Evolutionary conservation across 2,888 invertebrate genomes (phyloP).

Genomic region (Isoperla grammatica): DNA sequence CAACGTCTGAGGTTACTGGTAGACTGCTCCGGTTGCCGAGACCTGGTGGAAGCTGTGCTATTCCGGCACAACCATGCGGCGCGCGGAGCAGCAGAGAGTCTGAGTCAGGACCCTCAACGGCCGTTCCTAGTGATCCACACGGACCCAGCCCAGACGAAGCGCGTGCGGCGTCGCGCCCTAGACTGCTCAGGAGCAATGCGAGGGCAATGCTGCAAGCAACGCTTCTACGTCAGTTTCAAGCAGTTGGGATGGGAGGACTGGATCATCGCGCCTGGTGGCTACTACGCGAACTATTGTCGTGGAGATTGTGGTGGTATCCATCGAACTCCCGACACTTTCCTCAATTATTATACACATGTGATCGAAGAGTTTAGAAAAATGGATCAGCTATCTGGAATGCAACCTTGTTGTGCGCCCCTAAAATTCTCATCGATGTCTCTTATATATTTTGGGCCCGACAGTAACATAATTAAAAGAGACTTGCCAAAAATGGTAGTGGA

Average conservation of each 20-base stretch:
- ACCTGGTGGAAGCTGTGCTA: slow-evolving; percentile 59
- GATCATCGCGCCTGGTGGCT: slow-evolving; percentile 86
- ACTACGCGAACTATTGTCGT: slow-evolving; percentile 90
- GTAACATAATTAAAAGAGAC: slow-evolving; percentile 87
- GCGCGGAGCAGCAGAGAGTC: slow-evolving; percentile 23
- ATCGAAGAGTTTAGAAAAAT: slow-evolving; percentile 82
- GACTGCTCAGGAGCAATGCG: slow-evolving; percentile 69
- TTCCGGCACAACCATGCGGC: slow-evolving; percentile 37
- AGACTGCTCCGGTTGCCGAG: slow-evolving; percentile 77
- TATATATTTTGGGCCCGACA: slow-evolving; percentile 86
- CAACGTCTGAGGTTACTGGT: slow-evolving; percentile 70
- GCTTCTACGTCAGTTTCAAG: slow-evolving; percentile 87
- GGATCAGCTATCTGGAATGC: slow-evolving; percentile 68
- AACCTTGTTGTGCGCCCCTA: slow-evolving; percentile 87
- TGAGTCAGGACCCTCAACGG: slow-evolving; percentile 55
- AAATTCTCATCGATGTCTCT: slow-evolving; percentile 89
- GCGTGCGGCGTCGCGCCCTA: slow-evolving; percentile 74
- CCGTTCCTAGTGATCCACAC: slow-evolving; percentile 81
- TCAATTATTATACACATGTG: slow-evolving; percentile 85
- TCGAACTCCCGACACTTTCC: slow-evolving; percentile 74
- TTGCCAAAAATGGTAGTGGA: slow-evolving; percentile 94
- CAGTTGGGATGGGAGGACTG: slow-evolving; percentile 92
- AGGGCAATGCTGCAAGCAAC: slow-evolving; percentile 81
- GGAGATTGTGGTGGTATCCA: slow-evolving; percentile 77
- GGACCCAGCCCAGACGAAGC: slow-evolving; percentile 59